A percentile compares a stretch with the other conserved stretches of the same genome.
Evolutionary conservation across 2,888 invertebrate genomes (phyloP).

Genomic region (Ormyrus labotus): DNA sequence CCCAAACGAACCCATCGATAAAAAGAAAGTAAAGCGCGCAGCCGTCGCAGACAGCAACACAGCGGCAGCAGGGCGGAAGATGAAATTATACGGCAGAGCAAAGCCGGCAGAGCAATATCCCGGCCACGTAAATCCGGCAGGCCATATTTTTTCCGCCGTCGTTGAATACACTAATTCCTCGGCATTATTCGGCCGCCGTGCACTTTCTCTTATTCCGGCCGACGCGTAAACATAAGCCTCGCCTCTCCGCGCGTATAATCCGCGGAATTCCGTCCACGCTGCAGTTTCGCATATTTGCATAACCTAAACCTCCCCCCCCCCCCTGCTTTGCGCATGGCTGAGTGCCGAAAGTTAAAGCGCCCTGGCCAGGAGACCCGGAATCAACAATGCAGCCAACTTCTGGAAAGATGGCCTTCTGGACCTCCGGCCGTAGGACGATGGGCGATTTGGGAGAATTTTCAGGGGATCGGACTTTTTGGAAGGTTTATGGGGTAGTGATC

Average conservation of each 20-base stretch:
- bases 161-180: slow-evolving; percentile 11
- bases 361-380: slow-evolving; percentile 10
- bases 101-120: too few species aligned
- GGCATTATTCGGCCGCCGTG: slow-evolving; percentile 23
- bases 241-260: slow-evolving; percentile 56
- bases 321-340: slow-evolving; percentile 32
- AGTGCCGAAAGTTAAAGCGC: slow-evolving; percentile 51
- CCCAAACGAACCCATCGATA: too few species aligned
- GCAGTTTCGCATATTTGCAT: slow-evolving; percentile 62
- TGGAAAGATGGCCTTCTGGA: too few species aligned
- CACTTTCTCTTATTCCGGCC: slow-evolving; percentile 41
- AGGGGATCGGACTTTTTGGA: too few species aligned
- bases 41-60: too few species aligned
- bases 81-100: too few species aligned
- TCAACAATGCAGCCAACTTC: slow-evolving; percentile 38
- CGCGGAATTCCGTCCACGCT: slow-evolving; percentile 58
- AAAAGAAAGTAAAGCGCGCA: too few species aligned
- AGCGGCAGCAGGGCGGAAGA: too few species aligned
- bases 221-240: slow-evolving; percentile 61
- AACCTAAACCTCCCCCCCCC: slow-evolving; percentile 41
- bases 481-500: too few species aligned
- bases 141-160: slow-evolving; percentile 6
- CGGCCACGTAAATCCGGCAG: background rate
- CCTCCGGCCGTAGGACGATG: too few species aligned
- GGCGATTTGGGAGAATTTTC: too few species aligned